A percentile compares a stretch with the other conserved stretches of the same genome.
Evolutionary conservation across 2,888 invertebrate species (phyloP).

Genomic region (Trachelus troglodyta): DNA sequence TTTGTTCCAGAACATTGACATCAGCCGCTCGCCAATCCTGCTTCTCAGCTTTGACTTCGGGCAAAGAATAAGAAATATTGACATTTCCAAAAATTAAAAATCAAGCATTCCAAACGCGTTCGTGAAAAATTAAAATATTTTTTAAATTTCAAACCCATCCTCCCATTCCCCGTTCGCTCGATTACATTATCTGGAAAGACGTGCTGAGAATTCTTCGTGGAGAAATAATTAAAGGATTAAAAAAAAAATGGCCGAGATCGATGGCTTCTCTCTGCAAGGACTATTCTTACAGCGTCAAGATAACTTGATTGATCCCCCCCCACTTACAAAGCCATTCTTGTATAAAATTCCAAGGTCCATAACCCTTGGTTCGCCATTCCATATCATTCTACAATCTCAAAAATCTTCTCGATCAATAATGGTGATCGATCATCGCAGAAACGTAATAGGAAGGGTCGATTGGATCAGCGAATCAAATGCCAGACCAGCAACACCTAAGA

Average conservation of each 20-base stretch:
- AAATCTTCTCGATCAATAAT: slow-evolving; percentile 30
- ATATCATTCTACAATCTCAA: neutral
- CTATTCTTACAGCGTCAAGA: neutral
- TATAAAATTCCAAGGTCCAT: neutral
- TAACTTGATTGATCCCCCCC: neutral
- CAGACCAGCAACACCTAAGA: neutral
- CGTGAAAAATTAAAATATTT: neutral
- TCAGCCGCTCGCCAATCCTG: neutral
- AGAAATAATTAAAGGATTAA: neutral
- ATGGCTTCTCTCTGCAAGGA: neutral
- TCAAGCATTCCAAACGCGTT: neutral
- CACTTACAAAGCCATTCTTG: neutral
- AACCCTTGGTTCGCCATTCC: neutral
- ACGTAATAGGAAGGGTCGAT: neutral
- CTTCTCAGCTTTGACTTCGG: neutral
- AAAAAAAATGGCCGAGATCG: neutral
- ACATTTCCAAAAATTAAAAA: neutral
- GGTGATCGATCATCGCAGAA: slow-evolving; percentile 22
- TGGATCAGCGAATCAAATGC: neutral
- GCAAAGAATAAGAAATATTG: neutral
- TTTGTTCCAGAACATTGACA: neutral
- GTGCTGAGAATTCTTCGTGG: neutral
- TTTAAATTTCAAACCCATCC: too few species aligned
- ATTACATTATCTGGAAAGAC: neutral
- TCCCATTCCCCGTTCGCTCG: neutral